Evolutionary conservation across 2,888 invertebrate species (phyloP), one percentile per base, ranked within the genome.

Genomic region (Ophion ellenae): DNA sequence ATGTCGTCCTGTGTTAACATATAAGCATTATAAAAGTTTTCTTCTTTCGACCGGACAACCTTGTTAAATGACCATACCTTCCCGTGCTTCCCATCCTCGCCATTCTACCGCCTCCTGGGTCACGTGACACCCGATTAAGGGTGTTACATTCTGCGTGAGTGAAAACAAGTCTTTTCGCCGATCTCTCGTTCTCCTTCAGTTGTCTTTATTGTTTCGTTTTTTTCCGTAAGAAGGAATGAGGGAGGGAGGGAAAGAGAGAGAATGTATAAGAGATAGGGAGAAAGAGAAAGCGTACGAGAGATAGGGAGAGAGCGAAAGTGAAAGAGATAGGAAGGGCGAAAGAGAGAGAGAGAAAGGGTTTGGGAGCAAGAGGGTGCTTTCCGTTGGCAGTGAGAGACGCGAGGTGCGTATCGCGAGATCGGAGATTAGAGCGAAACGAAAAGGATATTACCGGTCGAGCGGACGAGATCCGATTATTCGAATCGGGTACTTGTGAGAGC

Each of bases 71-170:
- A 28, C 47, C 45, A 40, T 47, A 24, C 7, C 45, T 14, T 77
- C 76, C 63, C 45, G 17, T 57, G 14, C 66, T 47, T n/a, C 28
- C 36, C 47, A n/a, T 66, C 36, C 45, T 73, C 28, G 53, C 45
- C 67, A 61, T 36, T 24, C 7, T 57, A 17, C 69, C 32, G 5
- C 57, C 77, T 77, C 69, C 69, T 70, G 45, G 78, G 73, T 73
- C 81, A 80, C 74, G 81, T 86, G 76, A 81, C 63, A 81, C 71
- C 71, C 86, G 86, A 87, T 87, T 84, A 89, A 83, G 83, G 86
- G 86, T 86, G 83, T 87, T 90, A 83, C 83, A 88, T 88, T 89
- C 88, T 83, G 85, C 67, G 69, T 76, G 89, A 86, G 83, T 85
- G 84, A 78, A 87, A 89, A 89, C 82, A 83, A 87, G 83, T 76